A percentile compares a stretch with the other conserved stretches of the same genome.
phyloP scores from a whole-genome alignment of 2,797 vertebrate genomes.

The Tapirus indicus region DNA sequence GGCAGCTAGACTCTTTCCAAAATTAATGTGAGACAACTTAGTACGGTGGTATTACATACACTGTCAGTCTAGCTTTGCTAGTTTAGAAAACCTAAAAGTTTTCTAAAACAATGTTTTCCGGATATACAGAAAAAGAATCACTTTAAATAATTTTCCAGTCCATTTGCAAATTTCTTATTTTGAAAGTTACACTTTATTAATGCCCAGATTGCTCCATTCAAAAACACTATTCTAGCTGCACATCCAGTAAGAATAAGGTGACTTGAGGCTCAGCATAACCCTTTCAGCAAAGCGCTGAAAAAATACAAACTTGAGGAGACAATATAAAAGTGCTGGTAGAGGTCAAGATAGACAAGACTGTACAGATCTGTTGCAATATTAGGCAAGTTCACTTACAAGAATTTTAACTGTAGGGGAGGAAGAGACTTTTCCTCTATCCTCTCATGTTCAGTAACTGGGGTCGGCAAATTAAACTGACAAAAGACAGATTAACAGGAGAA shows the following conservation, averaged over 20 bases:
- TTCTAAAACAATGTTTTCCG: background rate
- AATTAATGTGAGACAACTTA: background rate
- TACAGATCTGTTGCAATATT: background rate
- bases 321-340: background rate
- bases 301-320: background rate
- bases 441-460: background rate
- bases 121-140: background rate
- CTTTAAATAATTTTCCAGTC: background rate
- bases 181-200: background rate
- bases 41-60: background rate
- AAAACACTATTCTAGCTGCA: background rate
- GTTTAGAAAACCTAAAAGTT: background rate
- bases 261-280: background rate
- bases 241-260: background rate
- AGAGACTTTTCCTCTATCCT: background rate
- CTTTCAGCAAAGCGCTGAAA: background rate
- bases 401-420: background rate
- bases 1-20: background rate
- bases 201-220: background rate
- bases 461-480: background rate
- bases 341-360: background rate
- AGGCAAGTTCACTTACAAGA: background rate
- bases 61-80: background rate
- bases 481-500: background rate
- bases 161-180: background rate